Percentiles rank a stretch among this genome's conserved stretches.
phyloP scores from a whole-genome alignment of 2,888 invertebrate species.

The Drosophila robusta region DNA sequence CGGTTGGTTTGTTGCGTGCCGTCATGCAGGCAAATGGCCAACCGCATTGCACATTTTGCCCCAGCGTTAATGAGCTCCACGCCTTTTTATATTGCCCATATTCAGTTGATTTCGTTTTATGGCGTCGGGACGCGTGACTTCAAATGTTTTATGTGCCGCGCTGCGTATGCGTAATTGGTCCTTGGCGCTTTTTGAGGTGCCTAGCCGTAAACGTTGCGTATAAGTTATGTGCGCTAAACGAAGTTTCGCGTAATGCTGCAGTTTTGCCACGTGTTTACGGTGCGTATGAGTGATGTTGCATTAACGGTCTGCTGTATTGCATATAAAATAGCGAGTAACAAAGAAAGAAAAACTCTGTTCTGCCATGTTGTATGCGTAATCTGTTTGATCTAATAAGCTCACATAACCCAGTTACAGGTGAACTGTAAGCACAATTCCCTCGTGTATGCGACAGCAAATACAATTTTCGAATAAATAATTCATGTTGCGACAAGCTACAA shows the following conservation, averaged over 20 bases:
- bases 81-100: conserved; percentile 58
- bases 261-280: conserved; percentile 27
- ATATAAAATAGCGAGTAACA: background rate
- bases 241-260: conserved; percentile 14
- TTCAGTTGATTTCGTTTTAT: conserved; percentile 58
- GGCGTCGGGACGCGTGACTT: conserved; percentile 33
- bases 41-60: conserved; percentile 61
- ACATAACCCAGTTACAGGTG: conserved; percentile 3
- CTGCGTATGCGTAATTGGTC: conserved; percentile 63
- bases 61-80: conserved; percentile 64
- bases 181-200: conserved; percentile 9
- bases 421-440: conserved; percentile 31
- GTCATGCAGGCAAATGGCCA: conserved; percentile 52
- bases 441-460: conserved; percentile 38
- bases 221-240: conserved; percentile 7
- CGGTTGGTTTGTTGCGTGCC: conserved; percentile 38
- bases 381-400: conserved; percentile 23
- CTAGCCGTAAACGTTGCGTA: conserved; percentile 17
- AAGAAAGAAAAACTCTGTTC: background rate
- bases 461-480: conserved; percentile 63
- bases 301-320: conserved; percentile 1
- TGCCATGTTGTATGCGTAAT: conserved; percentile 1
- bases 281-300: conserved; percentile 39
- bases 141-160: conserved; percentile 42
- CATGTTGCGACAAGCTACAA: conserved; percentile 56